A percentile compares a stretch with the other conserved stretches of the same genome.
phyloP scores from a whole-genome alignment of 2,113 vertebrate species.

The Siphamia tubifer region DNA sequence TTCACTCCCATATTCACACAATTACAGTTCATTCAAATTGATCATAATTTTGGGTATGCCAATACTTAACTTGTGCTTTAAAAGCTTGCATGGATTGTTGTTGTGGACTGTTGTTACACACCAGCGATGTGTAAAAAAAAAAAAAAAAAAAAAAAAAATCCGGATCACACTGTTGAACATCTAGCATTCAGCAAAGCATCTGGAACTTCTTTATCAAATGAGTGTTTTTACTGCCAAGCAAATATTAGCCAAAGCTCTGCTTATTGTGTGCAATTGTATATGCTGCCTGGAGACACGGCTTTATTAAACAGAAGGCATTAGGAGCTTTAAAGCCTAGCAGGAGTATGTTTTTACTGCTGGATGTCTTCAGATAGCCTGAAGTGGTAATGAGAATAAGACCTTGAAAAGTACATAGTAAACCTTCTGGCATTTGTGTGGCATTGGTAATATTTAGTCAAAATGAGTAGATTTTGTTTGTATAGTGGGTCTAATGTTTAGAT shows the following conservation, averaged over 20 bases:
- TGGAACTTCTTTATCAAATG: conserved; percentile 57
- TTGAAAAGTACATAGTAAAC: not conserved
- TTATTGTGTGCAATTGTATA: conserved; percentile 29
- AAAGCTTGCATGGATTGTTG: too few relatives aligned
- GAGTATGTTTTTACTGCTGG: conserved; percentile 16
- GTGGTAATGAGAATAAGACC: conserved; percentile 1
- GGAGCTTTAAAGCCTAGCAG: conserved; percentile 1
- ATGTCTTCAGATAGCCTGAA: not conserved
- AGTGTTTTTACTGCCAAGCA: conserved; percentile 50
- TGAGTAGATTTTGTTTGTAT: too few relatives aligned
- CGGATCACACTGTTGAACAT: conserved; percentile 3
- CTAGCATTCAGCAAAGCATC: conserved; percentile 33
- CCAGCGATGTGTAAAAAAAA: too few relatives aligned
- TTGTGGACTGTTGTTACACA: too few relatives aligned
- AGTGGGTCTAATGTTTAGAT: not conserved
- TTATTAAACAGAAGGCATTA: conserved; percentile 48
- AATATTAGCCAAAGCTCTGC: conserved; percentile 41
- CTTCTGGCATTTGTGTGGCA: not conserved
- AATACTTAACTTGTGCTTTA: too few relatives aligned
- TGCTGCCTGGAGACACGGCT: conserved; percentile 41
- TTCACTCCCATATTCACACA: too few relatives aligned
- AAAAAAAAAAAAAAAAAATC: too few relatives aligned
- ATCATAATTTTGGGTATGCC: too few relatives aligned
- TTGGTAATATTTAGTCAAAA: not conserved
- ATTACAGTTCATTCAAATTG: too few relatives aligned